A percentile compares a stretch with the other conserved stretches of the same genome.
phyloP scores from a whole-genome alignment of 1,140 invertebrate species.

The Pseudomyrmex dendroicus region DNA sequence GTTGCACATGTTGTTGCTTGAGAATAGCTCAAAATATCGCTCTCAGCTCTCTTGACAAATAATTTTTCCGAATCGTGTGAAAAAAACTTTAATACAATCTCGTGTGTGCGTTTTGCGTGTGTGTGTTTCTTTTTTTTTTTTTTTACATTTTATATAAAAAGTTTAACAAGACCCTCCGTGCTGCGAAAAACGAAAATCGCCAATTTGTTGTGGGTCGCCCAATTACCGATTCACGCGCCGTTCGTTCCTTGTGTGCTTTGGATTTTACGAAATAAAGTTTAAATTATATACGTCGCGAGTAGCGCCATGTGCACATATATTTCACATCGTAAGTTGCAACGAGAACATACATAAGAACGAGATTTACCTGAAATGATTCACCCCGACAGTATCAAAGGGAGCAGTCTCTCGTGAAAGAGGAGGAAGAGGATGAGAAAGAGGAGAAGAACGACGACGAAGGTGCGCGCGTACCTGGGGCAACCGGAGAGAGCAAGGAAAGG shows the following conservation, averaged over 20 bases:
- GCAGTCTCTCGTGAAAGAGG: slow-evolving; percentile 48
- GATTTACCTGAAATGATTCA: slow-evolving; percentile 30
- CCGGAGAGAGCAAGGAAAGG: background rate
- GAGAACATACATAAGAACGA: slow-evolving; percentile 1
- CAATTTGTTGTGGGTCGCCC: background rate
- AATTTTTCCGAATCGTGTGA: background rate
- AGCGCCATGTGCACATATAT: background rate
- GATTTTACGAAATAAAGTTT: slow-evolving; percentile 44
- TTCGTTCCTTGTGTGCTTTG: background rate
- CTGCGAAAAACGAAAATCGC: background rate
- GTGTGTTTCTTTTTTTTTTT: background rate
- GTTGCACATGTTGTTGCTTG: slow-evolving; percentile 10
- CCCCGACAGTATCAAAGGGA: slow-evolving; percentile 24
- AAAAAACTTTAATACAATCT: slow-evolving; percentile 1
- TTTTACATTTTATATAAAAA: slow-evolving; percentile 14
- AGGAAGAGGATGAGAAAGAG: background rate
- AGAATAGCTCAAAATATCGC: slow-evolving; percentile 9
- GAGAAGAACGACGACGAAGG: slow-evolving; percentile 21
- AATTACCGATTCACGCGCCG: slow-evolving; percentile 15
- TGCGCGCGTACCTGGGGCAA: slow-evolving; percentile 47
- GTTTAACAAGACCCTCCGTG: background rate
- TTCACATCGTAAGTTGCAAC: slow-evolving; percentile 38
- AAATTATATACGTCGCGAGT: slow-evolving; percentile 28
- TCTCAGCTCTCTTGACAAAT: background rate
- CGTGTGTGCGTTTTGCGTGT: background rate